Evolutionary conservation across 2,113 vertebrate species (phyloP), one percentile per base, ranked within the genome.

Genomic region (Cisticola juncidis): DNA sequence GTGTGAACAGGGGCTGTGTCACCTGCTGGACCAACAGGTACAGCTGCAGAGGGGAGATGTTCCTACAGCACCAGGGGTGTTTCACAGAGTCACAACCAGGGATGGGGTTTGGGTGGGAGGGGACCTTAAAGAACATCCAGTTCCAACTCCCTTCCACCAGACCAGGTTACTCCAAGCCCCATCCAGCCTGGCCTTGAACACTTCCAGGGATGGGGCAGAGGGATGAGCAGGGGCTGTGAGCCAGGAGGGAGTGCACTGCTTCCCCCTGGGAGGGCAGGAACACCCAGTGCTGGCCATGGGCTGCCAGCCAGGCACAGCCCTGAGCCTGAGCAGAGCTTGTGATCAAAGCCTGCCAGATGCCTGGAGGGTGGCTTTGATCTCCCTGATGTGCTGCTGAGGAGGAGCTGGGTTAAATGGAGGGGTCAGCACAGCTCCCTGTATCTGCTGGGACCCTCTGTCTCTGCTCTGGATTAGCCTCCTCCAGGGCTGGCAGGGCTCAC

Each of bases 291-390:
- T 78, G 79, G 79, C 69, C 54, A 9, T 5, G 9, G 65, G 78
- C 86, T 74, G 56, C 58, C 23, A 16, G 79, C 74, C 25, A 9
- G 76, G 21, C 18, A 8, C 70, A 89, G 51, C 65, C 56, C 51
- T 81, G 84, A 77, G 83, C 65, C 65, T 65, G 50, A 92, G 89
- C 93, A 50, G 90, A 89, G 84, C 61, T 70, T 29, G 48, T 81
- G 87, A 91, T 91, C 94, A 94, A 82, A 94, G 84, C 70, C 61
- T 81, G 78, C 45, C 81, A 47, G 60, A 69, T 58, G 70, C 77
- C 84, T 87, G 87, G 13, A 86, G 84, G 38, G 47, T 80, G 69
- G 47, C 81, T 94, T 95, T 94, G 96, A 83, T 91, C 80, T 95
- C 72, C 45, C 51, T 66, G 73, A 65, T 3, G 23, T 5, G 2